A percentile compares a stretch with the other conserved stretches of the same genome.
phyloP scores from a whole-genome alignment of 2,113 vertebrate genomes.

The Calidris pygmaea region DNA sequence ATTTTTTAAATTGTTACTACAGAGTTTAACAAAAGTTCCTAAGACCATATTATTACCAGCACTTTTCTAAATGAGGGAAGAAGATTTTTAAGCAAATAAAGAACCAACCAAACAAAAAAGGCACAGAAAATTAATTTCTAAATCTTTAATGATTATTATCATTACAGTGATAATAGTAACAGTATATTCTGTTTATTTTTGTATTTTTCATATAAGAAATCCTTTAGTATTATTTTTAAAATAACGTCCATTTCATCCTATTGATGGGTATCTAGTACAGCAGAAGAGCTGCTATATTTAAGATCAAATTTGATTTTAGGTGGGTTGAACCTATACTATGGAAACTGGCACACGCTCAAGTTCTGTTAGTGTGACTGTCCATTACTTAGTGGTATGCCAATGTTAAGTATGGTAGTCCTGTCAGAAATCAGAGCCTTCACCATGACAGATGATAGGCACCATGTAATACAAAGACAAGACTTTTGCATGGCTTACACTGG shows the following conservation, averaged over 20 bases:
- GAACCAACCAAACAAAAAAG: neutral
- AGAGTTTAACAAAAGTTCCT: neutral
- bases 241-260: neutral
- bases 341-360: neutral
- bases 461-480: neutral
- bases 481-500: neutral
- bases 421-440: neutral
- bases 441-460: neutral
- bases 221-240: neutral
- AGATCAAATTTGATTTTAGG: neutral
- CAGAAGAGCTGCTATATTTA: neutral
- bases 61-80: neutral
- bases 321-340: neutral
- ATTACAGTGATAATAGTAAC: too few relatives aligned
- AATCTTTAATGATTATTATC: neutral
- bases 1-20: neutral
- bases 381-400: neutral
- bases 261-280: neutral
- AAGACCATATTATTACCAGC: neutral
- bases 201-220: neutral
- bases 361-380: neutral
- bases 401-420: neutral
- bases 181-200: neutral
- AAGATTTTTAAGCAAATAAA: neutral
- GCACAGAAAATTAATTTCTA: neutral